These are phyloP conservation scores for Enteromius viviparus DNA, from an alignment of 2,797 vertebrate genomes.

Conservation along the genomic window DNA sequence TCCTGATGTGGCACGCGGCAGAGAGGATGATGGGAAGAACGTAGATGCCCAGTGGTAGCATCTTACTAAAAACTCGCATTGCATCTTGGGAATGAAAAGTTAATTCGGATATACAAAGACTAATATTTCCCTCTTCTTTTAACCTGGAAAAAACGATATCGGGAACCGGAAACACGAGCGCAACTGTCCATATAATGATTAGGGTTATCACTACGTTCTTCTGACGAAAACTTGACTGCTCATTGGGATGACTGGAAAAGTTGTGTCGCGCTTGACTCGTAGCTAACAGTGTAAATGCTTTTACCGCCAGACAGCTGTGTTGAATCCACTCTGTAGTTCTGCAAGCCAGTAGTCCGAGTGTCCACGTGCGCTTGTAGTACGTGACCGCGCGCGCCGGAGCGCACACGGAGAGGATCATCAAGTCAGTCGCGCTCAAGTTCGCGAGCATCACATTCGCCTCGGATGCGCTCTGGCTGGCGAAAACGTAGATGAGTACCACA, in stretches of 20 bases:
- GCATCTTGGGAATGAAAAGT: conserved; percentile 73
- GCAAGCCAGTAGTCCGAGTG: conserved; percentile 76
- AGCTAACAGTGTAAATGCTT: conserved; percentile 77
- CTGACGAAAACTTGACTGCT: conserved; percentile 52
- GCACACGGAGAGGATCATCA: conserved; percentile 76
- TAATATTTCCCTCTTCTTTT: conserved; percentile 47
- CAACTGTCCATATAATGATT: conserved; percentile 67
- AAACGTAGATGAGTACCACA: conserved; percentile 71
- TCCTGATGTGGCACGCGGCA: conserved; percentile 72
- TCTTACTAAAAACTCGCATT: conserved; percentile 78
- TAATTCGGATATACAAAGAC: conserved; percentile 71
- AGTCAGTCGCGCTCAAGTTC: conserved; percentile 75
- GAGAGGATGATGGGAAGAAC: conserved; percentile 73
- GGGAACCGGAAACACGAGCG: conserved; percentile 74
- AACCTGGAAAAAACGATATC: conserved; percentile 75
- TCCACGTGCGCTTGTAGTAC: conserved; percentile 78
- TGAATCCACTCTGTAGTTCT: conserved; percentile 82
- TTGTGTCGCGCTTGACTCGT: conserved; percentile 73
- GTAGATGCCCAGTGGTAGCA: conserved; percentile 74
- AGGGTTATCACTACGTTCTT: conserved; percentile 69
- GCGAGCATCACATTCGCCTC: conserved; percentile 76
- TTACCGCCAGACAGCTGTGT: conserved; percentile 77
- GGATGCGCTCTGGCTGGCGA: conserved; percentile 68
- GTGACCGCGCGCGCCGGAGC: conserved; percentile 75
- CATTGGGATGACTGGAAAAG: conserved; percentile 52